Conservation (phyloP, 2,888 invertebrate species). For the Calameuta idolon region DNA sequence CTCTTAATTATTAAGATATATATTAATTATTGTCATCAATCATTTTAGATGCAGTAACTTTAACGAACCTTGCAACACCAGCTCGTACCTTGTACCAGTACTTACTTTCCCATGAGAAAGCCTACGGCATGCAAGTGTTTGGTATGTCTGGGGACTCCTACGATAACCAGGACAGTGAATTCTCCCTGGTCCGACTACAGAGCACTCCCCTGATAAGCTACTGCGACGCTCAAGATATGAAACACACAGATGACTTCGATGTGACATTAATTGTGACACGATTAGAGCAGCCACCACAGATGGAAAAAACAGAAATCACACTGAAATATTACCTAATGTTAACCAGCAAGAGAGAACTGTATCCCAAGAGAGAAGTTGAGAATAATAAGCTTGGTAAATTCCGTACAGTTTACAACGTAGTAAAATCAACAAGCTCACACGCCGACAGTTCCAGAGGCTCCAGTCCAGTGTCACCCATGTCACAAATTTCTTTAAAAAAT, state of each 20-base stretch:
- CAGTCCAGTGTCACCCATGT: constrained; percentile 35
- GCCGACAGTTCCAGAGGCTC: constrained; percentile 51
- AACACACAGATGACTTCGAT: constrained; percentile 76
- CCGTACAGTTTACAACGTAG: constrained; percentile 70
- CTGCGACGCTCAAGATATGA: constrained; percentile 72
- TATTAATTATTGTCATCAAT: constrained; percentile 5
- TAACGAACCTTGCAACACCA: constrained; percentile 73
- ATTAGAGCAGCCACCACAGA: constrained; percentile 62
- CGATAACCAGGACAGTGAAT: constrained; percentile 70
- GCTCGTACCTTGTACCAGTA: constrained; percentile 78
- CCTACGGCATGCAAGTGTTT: constrained; percentile 77
- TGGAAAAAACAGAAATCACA: constrained; percentile 55
- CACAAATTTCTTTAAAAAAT: neutral
- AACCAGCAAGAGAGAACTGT: constrained; percentile 69
- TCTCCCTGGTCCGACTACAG: constrained; percentile 74
- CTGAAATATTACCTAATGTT: constrained; percentile 62
- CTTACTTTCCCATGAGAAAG: constrained; percentile 75
- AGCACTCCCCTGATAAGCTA: constrained; percentile 72
- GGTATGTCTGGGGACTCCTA: constrained; percentile 70
- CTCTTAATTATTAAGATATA: constrained; percentile 4
- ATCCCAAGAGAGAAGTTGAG: constrained; percentile 74
- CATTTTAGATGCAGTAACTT: constrained; percentile 70
- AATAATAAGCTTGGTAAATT: constrained; percentile 73
- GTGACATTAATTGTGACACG: constrained; percentile 77
- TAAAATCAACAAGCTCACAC: constrained; percentile 49